These are phyloP conservation scores for Paramisgurnus dabryanus DNA, from an alignment of 2,113 vertebrate species.

Conservation along the genomic window DNA sequence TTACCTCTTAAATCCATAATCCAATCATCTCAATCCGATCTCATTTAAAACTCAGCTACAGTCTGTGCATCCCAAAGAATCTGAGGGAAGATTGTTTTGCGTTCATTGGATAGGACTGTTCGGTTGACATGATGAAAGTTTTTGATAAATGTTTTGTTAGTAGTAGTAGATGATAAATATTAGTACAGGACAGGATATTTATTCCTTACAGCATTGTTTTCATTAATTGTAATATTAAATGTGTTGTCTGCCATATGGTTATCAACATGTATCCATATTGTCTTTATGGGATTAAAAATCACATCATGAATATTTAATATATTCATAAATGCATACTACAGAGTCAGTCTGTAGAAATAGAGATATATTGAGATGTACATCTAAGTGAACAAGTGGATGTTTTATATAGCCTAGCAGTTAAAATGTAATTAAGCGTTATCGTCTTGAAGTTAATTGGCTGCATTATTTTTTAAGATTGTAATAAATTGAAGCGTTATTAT, in stretches of 20 bases:
- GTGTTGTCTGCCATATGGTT: background rate
- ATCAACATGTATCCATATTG: background rate
- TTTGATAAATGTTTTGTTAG: too few relatives aligned
- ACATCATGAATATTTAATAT: background rate
- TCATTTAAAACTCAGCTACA: background rate
- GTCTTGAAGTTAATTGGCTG: background rate
- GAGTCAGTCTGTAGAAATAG: background rate
- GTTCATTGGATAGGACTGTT: too few relatives aligned
- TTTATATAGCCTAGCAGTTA: background rate
- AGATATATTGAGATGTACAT: background rate
- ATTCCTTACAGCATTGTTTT: too few relatives aligned
- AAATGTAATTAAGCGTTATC: background rate
- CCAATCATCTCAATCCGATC: slow-evolving; percentile 52
- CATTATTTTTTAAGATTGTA: background rate
- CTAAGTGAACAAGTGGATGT: background rate
- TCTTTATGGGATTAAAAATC: background rate
- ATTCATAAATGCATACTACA: background rate
- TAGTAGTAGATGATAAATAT: too few relatives aligned
- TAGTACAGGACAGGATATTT: too few relatives aligned
- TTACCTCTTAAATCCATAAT: slow-evolving; percentile 50
- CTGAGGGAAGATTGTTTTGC: background rate
- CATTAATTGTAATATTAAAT: too few relatives aligned
- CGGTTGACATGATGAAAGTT: too few relatives aligned
- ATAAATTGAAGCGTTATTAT: background rate
- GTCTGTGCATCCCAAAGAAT: background rate